Base-by-base conservation (phyloP, 2,113 vertebrate species). In the Notiomystis cincta region DNA sequence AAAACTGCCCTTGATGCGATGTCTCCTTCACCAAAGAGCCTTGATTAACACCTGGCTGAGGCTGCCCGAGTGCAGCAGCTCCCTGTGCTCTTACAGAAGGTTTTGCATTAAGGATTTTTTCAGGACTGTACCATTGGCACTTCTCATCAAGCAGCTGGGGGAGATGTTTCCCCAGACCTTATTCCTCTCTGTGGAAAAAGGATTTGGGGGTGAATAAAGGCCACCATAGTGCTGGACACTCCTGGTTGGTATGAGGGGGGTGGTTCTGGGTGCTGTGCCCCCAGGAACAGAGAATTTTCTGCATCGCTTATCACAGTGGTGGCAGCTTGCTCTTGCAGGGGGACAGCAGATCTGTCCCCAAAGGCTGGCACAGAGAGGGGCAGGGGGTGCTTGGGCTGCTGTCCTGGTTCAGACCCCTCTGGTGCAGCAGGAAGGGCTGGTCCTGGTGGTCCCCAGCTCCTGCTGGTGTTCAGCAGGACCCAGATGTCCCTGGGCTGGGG, bases 401-500 rank as follows among this genome's bases (percentile, higher is more conserved):
- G n/a, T 11, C 25, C 44, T 25, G 19, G 9, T 9, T 89, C 44
- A 70, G n/a, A 30, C 2, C 28, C 15, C 33, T 51, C 27, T 50
- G 51, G 50, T 31, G n/a, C 28, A 61, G 82, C 53, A 61, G 27
- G 15, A 42, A 10, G 53, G n/a, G 37, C 37, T 73, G 50, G 30
- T 69, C 53, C 54, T 44, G 66, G 1, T 8, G 21, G 5, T 69
- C 5, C n/a, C 53, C 47, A 91, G 40, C 50, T 56, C 45, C 71
- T 5, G 1, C 14, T 70, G 84, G 18, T 5, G 8, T 1, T 35
- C 51, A 30, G 15, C 24, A 4, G 38, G 14, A n/a, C 66, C 3
- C 5, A 16, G 25, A 2, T 53, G 45, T 40, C 11, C 19, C 2
- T 8, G 66, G 23, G 37, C 47, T 65, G 44, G 0, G 2, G 3